Conservation (phyloP, 2,888 invertebrate species). For the Hermaeophaga mercurialis region DNA sequence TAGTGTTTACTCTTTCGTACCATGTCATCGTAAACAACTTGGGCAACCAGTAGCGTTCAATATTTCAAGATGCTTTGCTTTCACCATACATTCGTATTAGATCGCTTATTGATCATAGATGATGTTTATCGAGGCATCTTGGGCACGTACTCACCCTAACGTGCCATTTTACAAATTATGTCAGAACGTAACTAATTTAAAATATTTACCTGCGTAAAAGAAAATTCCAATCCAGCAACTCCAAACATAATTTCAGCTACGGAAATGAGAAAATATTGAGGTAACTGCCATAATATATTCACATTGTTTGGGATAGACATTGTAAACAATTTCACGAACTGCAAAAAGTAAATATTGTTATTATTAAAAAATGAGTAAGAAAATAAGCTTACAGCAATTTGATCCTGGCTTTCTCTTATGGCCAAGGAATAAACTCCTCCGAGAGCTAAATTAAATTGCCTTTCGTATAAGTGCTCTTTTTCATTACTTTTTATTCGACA, state of each 20-base stretch:
- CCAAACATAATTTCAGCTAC: constrained; percentile 83
- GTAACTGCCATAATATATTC: constrained; percentile 74
- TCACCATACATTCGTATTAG: no score
- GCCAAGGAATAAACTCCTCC: constrained; percentile 66
- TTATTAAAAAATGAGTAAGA: constrained; percentile 1
- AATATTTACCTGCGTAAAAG: constrained; percentile 80
- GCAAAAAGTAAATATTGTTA: constrained; percentile 30
- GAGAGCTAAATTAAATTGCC: constrained; percentile 47
- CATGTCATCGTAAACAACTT: no score
- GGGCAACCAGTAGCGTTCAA: no score
- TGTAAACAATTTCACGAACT: constrained; percentile 63
- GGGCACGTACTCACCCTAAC: no score
- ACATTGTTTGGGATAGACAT: constrained; percentile 70
- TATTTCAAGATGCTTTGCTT: no score
- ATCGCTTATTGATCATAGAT: no score
- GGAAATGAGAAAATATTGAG: constrained; percentile 81
- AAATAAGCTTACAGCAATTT: constrained; percentile 53
- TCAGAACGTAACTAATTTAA: no score
- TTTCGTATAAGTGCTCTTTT: constrained; percentile 39
- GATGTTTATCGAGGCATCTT: no score
- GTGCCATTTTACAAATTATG: no score
- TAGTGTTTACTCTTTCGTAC: no score
- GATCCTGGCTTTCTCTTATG: constrained; percentile 51
- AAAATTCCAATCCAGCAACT: constrained; percentile 81
- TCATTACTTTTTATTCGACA: constrained; percentile 45